A percentile compares a stretch with the other conserved stretches of the same genome.
These are phyloP conservation scores for Graptemys geographica DNA, from an alignment of 2,797 vertebrate species.

Conservation along the genomic window DNA sequence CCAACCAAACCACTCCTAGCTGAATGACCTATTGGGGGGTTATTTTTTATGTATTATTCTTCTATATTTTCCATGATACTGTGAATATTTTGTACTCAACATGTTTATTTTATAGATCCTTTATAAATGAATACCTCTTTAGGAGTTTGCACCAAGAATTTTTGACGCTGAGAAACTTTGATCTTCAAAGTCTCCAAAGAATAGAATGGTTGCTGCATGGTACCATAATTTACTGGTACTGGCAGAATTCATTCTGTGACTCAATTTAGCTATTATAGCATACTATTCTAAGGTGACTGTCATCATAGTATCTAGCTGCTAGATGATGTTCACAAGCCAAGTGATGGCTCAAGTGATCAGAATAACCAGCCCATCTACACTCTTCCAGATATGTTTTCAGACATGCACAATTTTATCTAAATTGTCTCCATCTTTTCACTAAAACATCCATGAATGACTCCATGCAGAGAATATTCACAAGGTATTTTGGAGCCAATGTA, in stretches of 20 bases:
- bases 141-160: not conserved
- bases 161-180: not conserved
- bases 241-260: not conserved
- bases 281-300: not conserved
- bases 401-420: not conserved
- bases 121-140: not conserved
- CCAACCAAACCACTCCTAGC: not conserved
- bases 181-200: not conserved
- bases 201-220: not conserved
- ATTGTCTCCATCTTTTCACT: not conserved
- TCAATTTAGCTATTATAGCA: not conserved
- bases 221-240: accelerated
- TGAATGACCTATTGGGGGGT: not conserved
- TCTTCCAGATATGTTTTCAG: not conserved
- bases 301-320: accelerated
- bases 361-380: accelerated
- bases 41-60: not conserved
- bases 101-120: not conserved
- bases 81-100: not conserved
- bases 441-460: not conserved
- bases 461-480: not conserved
- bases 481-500: not conserved
- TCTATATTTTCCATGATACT: not conserved
- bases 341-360: accelerated
- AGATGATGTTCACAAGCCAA: accelerated